These are phyloP conservation scores for Cnemophilus loriae DNA, from an alignment of 2,113 vertebrate genomes.

Conservation along the genomic window DNA sequence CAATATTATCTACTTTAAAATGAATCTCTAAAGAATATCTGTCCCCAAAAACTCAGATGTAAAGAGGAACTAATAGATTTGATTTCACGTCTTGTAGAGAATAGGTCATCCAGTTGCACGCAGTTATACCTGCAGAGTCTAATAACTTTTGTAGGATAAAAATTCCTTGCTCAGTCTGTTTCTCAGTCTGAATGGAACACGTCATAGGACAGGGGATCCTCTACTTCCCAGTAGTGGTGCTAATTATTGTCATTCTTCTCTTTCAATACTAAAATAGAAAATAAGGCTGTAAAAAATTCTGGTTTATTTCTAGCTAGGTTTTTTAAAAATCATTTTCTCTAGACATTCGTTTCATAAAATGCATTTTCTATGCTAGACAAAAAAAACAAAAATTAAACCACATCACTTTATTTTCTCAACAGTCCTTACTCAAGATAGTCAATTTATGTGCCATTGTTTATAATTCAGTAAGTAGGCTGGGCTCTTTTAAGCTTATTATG, in stretches of 20 bases:
- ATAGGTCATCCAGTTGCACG: not conserved
- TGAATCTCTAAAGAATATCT: not conserved
- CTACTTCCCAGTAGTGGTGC: not conserved
- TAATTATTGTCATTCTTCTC: not conserved
- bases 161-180: not conserved
- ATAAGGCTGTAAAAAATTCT: not conserved
- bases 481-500: not conserved
- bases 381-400: not conserved
- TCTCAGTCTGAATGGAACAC: not conserved
- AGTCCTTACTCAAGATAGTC: not conserved
- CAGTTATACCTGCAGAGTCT: not conserved
- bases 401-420: not conserved
- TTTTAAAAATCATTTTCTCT: not conserved
- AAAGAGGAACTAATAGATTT: not conserved
- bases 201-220: not conserved
- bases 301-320: not conserved
- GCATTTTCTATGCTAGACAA: not conserved
- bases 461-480: not conserved
- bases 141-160: not conserved
- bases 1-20: not conserved
- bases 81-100: not conserved
- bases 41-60: not conserved
- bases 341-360: not conserved
- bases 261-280: not conserved
- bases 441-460: not conserved